Base-by-base conservation (phyloP, 1,140 invertebrate genomes). In the Zophobas morio region DNA sequence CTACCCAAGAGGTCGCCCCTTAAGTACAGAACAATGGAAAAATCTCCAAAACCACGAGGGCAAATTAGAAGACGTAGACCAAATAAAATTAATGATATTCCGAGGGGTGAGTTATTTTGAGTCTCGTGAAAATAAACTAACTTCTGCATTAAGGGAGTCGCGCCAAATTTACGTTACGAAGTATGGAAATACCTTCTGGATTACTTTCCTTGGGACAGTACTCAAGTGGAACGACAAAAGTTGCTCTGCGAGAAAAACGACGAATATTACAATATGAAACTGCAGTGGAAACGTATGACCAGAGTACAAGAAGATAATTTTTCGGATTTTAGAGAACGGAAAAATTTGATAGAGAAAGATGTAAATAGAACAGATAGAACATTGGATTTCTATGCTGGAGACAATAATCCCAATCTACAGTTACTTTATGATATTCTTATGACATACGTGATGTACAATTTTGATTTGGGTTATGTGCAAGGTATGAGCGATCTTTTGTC, bases 391-490 rank as follows among this genome's bases (percentile, higher is more conserved):
- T 99, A 94, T 87, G 91, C 94, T 36, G 97, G 96, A 0, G 96
- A 98, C 78, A 91, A 96, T 82, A 98, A 98, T 88, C 90, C 92
- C 5, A 97, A 99, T 88, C 88, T 99, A 39, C 88, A 91, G 73
- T 89, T 94, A 32, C 87, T 99, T 0, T 92, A 94, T 81, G 96
- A 99, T 84, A 96, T 99, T 83, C 89, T 99, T 1, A 98, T 99
- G 96, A 99, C 98, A 0, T 99, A 99, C 86, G 94, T 97, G n/a
- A 99, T 99, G 98, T 99, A 99, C 85, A 99, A 99, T 88, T 99
- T 99, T 88, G 98, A 99, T 89, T 88, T 99, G 76, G 98, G 97
- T 82, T 96, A 97, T 83, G 95, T 97, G 0, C 95, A 96, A 87
- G 96, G 98, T 20, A 99, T 99, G 98, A 98, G 96, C 84, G 98